Evolutionary conservation across 2,888 invertebrate species (phyloP).

Genomic region (Ormyrus pomaceus): DNA sequence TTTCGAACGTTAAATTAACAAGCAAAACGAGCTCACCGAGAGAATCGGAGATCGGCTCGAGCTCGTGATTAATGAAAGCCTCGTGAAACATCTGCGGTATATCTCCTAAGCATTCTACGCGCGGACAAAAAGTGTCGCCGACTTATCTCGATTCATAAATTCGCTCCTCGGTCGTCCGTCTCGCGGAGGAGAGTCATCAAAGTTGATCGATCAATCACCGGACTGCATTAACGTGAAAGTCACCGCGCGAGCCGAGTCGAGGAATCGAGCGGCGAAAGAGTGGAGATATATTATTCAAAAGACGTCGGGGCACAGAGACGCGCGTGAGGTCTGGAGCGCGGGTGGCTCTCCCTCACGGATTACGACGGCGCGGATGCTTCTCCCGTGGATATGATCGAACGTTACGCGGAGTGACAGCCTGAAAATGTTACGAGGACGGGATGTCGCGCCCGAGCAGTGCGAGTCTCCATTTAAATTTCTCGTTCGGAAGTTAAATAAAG

Average conservation of each 20-base stretch:
- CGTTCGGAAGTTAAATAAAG: no score
- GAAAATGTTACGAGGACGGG: no score
- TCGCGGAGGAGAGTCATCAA: conserved; percentile 20
- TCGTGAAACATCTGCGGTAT: no score
- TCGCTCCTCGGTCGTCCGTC: conserved; percentile 3
- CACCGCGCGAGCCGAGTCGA: conserved; percentile 1
- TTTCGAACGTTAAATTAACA: no score
- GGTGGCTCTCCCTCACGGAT: neutral
- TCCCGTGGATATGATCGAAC: conserved; percentile 3
- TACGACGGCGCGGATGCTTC: conserved; percentile 13
- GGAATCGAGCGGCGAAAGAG: neutral
- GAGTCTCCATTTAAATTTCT: no score
- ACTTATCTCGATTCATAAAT: conserved; percentile 40
- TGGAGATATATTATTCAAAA: conserved; percentile 4
- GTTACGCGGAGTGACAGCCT: no score
- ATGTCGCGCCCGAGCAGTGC: no score
- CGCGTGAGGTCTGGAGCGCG: neutral
- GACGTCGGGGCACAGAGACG: conserved; percentile 6
- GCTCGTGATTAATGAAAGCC: no score
- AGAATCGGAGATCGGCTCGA: no score
- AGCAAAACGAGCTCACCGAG: no score
- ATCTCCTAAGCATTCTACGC: no score
- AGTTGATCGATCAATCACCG: conserved; percentile 51
- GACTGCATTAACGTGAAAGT: conserved; percentile 36
- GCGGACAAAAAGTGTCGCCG: conserved; percentile 32